A percentile compares a stretch with the other conserved stretches of the same genome.
phyloP scores from a whole-genome alignment of 64 coral and sea anemone species.

The Hydrozoanthus tunicans region DNA sequence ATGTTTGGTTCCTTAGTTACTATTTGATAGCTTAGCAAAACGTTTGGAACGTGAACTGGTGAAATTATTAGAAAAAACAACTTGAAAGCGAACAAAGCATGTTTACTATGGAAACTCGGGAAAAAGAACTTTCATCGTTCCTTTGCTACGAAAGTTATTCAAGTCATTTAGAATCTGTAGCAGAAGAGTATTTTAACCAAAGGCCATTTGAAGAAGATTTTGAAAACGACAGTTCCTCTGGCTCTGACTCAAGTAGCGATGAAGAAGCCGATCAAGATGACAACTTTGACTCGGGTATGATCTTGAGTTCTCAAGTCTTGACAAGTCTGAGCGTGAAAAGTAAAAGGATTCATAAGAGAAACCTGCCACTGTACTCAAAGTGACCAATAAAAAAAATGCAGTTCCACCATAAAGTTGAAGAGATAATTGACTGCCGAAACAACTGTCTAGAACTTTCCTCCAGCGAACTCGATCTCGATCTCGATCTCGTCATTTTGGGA shows the following conservation, averaged over 20 bases:
- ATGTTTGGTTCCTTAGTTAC: conserved; percentile 10
- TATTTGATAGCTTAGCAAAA: neutral
- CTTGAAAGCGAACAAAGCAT: neutral
- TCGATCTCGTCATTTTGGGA: conserved; percentile 52
- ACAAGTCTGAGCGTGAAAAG: conserved; percentile 8
- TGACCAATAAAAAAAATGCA: neutral
- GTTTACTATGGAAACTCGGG: conserved; percentile 5
- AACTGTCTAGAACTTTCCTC: conserved; percentile 32
- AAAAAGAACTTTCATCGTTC: neutral
- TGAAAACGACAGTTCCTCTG: neutral
- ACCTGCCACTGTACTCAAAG: neutral
- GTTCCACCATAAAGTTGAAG: neutral
- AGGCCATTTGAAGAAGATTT: conserved; percentile 9
- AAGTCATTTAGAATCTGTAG: conserved; percentile 12
- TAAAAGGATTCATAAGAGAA: neutral
- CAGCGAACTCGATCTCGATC: conserved; percentile 17
- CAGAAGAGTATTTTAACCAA: conserved; percentile 23
- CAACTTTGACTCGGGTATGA: neutral
- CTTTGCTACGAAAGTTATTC: conserved; percentile 3
- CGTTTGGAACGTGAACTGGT: neutral
- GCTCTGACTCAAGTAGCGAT: neutral
- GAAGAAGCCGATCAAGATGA: neutral
- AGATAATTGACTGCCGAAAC: neutral
- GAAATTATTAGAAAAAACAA: neutral
- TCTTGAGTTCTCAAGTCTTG: neutral